Conservation (phyloP, 2,797 vertebrate genomes). For the Phataginus tricuspis region DNA sequence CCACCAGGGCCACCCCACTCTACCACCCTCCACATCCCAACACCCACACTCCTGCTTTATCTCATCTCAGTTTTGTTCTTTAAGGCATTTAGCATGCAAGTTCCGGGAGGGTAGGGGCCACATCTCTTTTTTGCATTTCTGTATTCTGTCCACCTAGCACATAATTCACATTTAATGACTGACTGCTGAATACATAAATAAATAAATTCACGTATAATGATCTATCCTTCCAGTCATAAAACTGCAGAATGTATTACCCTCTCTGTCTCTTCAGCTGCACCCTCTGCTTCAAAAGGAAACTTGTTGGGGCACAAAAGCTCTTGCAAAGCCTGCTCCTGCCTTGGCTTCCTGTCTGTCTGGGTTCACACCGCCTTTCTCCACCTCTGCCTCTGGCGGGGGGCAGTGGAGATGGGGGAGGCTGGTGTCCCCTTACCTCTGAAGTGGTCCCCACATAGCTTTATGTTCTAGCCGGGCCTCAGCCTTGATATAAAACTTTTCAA, state of each 20-base stretch:
- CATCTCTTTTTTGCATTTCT: neutral
- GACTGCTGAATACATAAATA: neutral
- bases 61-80: neutral
- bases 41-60: neutral
- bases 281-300: neutral
- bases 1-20: too few species aligned
- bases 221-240: neutral
- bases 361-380: neutral
- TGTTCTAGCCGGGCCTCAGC: constrained; percentile 8
- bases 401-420: neutral
- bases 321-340: neutral
- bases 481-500: constrained; percentile 60
- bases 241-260: neutral
- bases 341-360: neutral
- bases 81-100: neutral
- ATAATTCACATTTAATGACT: neutral
- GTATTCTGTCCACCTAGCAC: neutral
- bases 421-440: neutral
- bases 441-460: constrained; percentile 22
- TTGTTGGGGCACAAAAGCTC: neutral
- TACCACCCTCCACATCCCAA: neutral
- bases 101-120: neutral
- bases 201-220: neutral
- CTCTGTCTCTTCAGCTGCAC: neutral
- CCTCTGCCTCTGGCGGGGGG: neutral